Conservation (phyloP, 2,888 invertebrate genomes). For the Eustalomyia histrio region DNA sequence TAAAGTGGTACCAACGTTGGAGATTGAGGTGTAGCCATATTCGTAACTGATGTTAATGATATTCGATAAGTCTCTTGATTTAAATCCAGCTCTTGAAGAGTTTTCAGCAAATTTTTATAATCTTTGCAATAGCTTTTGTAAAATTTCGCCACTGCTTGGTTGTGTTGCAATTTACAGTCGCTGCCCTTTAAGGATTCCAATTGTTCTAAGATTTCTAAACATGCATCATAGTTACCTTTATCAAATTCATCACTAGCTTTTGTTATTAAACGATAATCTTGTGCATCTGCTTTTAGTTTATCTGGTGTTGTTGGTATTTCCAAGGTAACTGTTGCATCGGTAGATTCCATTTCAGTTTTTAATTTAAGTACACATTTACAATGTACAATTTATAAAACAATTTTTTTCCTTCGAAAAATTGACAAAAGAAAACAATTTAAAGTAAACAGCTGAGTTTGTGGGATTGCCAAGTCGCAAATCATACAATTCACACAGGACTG, state of each 20-base stretch:
- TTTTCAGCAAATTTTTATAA: conserved; percentile 84
- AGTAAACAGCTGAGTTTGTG: too few relatives aligned
- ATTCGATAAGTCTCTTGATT: conserved; percentile 56
- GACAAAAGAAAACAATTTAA: too few relatives aligned
- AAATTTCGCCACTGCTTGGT: conserved; percentile 91
- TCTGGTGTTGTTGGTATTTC: conserved; percentile 23
- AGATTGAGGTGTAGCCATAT: conserved; percentile 15
- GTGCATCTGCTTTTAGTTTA: conserved; percentile 42
- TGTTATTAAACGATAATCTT: conserved; percentile 75
- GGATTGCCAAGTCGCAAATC: too few relatives aligned
- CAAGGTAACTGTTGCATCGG: neutral
- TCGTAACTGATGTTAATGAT: neutral
- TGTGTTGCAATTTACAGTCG: conserved; percentile 81
- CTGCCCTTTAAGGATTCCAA: conserved; percentile 73
- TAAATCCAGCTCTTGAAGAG: conserved; percentile 71
- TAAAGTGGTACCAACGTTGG: conserved; percentile 72
- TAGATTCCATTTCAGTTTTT: neutral
- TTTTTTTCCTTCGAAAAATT: too few relatives aligned
- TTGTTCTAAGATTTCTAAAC: conserved; percentile 73
- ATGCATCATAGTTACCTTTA: conserved; percentile 73
- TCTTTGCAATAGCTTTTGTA: conserved; percentile 87
- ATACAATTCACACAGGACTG: too few relatives aligned
- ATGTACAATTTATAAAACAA: too few relatives aligned
- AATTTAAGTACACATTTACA: neutral
- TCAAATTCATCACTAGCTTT: conserved; percentile 77